Evolutionary conservation across 2,888 invertebrate genomes (phyloP).

Genomic region (Orthonychiurus folsomi): DNA sequence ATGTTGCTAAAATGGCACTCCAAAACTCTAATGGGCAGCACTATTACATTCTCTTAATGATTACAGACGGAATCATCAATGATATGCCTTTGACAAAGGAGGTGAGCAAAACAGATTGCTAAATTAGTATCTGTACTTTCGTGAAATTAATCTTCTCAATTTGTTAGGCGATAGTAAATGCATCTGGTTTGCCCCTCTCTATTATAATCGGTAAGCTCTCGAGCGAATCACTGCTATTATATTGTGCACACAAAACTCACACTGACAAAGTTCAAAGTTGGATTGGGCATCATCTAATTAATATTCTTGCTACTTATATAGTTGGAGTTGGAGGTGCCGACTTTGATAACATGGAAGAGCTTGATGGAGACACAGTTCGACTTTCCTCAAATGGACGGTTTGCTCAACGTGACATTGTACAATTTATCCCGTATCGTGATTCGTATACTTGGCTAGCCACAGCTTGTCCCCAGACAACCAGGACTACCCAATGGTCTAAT

Average conservation of each 20-base stretch:
- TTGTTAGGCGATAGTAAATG: constrained; percentile 48
- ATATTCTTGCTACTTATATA: no score
- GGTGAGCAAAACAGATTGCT: not conserved
- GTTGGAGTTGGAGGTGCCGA: constrained; percentile 51
- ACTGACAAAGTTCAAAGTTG: no score
- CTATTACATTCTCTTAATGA: constrained; percentile 50
- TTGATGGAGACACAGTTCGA: constrained; percentile 48
- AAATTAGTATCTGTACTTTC: not conserved
- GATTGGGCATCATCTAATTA: no score
- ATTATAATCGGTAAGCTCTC: no score
- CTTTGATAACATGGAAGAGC: constrained; percentile 50
- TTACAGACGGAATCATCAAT: constrained; percentile 52
- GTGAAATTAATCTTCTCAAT: no score
- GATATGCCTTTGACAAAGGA: constrained; percentile 50
- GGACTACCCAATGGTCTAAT: not conserved
- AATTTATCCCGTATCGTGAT: constrained; percentile 48
- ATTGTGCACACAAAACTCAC: no score
- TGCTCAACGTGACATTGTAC: constrained; percentile 54
- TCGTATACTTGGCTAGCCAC: constrained; percentile 35
- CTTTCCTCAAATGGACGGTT: constrained; percentile 42
- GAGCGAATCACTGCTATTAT: no score
- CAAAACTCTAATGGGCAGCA: constrained; percentile 45
- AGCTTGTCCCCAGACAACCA: constrained; percentile 11
- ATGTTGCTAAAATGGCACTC: constrained; percentile 43
- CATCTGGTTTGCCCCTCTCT: constrained; percentile 51